Base-by-base conservation (phyloP, 2,888 invertebrate genomes). In the Ectemnius lituratus region DNA sequence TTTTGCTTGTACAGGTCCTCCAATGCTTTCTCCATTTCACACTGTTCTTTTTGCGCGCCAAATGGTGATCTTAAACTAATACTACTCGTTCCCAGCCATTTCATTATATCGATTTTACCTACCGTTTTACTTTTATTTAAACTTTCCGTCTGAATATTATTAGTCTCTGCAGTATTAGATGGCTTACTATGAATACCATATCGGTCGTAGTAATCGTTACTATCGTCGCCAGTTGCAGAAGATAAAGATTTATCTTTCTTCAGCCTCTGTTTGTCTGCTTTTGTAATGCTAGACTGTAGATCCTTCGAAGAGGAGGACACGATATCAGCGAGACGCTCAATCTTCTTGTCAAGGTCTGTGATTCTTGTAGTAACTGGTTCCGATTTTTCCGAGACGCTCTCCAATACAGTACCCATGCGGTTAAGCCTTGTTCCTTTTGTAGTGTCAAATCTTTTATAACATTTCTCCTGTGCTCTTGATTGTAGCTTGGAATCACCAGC, bases 341-440 rank as follows among this genome's bases (percentile, higher is more conserved):
- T 37, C 6, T 62, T 71, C 1, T 62, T 27, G 1, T 37, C 14
- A 0, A 78, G 75, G n/a, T 66, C 68, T 0, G 6, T 27, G 5
- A 80, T 82, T 65, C 66, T 65, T 1, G 67, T 78, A 0, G 71
- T 76, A 4, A 71, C 46, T 0, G 75, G 64, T 23, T 82, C 79
- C 11, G 80, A 82, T 49, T 79, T 76, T 23, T 82, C 80, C 0
- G 79, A 80, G 13, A 82, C 52, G n/a, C 82, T 71, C 27, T 82
- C 80, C 0, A 82, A 63, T 11, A 58, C 47, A 8, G 46, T n/a
- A 0, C 37, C 61, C 0, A 0, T 1, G 2, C 52, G 61, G n/a
- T 49, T 71, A 8, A 61, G 66, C 27, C 61, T 73, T 58, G 45
- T 47, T 6, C 46, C 45, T n/a, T 47, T 69, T 11, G 37, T 28